Conservation (phyloP, 2,113 vertebrate genomes). For the Petrocephalus zakoni region DNA sequence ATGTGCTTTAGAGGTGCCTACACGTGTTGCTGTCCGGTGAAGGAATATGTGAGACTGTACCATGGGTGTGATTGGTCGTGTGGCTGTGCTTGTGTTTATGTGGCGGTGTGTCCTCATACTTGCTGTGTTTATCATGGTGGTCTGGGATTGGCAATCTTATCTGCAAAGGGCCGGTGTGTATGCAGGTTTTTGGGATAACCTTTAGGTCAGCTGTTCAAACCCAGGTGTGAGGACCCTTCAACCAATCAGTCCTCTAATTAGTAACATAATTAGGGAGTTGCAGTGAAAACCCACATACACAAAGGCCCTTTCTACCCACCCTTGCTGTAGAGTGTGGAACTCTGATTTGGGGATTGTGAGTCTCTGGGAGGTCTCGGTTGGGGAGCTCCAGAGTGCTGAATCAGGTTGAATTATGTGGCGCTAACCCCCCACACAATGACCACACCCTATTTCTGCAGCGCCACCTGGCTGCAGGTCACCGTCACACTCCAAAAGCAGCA, state of each 20-base stretch:
- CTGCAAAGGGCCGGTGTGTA: too few relatives aligned
- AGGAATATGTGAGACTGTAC: neutral
- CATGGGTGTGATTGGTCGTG: neutral
- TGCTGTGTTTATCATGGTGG: neutral
- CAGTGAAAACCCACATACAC: too few relatives aligned
- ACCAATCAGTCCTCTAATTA: too few relatives aligned
- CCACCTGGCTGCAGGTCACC: neutral
- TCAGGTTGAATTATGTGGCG: neutral
- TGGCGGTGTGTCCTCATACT: neutral
- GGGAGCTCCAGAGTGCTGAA: neutral
- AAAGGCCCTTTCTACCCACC: too few relatives aligned
- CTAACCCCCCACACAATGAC: neutral
- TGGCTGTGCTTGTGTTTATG: neutral
- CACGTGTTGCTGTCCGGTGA: neutral
- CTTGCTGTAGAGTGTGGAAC: neutral
- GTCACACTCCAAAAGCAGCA: neutral
- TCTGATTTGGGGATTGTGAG: neutral
- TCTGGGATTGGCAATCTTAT: neutral
- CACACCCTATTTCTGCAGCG: neutral
- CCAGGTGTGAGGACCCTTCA: too few relatives aligned
- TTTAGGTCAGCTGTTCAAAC: too few relatives aligned
- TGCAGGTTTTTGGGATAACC: too few relatives aligned
- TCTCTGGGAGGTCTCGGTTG: neutral
- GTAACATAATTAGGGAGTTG: too few relatives aligned
- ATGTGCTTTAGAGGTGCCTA: neutral